Conservation (phyloP, 2,888 invertebrate species). For the Synergus laeviventris region DNA sequence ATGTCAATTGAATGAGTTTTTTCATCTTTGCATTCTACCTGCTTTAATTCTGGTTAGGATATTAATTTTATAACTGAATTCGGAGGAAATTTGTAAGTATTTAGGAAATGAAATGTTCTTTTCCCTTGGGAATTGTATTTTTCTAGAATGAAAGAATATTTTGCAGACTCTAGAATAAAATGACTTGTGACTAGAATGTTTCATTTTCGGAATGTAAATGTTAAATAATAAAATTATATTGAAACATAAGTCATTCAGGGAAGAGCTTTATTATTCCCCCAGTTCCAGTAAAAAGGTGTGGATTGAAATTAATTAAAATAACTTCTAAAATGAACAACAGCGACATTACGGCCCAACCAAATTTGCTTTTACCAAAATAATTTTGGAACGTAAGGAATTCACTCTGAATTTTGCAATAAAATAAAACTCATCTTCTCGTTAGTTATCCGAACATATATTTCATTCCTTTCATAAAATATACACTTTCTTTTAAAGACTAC, state of each 20-base stretch:
- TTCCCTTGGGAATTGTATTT: background rate
- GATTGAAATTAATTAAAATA: no score
- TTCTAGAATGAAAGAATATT: background rate
- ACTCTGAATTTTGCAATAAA: background rate
- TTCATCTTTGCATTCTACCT: background rate
- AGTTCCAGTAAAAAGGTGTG: no score
- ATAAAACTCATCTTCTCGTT: background rate
- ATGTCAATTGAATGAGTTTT: background rate
- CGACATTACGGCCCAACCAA: no score
- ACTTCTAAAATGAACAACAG: no score
- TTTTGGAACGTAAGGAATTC: no score
- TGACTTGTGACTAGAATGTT: background rate
- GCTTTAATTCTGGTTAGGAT: background rate
- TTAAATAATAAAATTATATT: background rate
- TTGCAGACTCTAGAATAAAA: background rate
- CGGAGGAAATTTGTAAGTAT: background rate
- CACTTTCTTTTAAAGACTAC: slow-evolving; percentile 25
- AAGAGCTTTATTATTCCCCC: no score
- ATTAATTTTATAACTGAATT: slow-evolving; percentile 1
- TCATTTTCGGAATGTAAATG: background rate
- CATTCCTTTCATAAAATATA: slow-evolving; percentile 32
- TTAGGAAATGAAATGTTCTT: background rate
- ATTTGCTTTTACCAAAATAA: no score
- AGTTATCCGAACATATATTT: slow-evolving; percentile 29
- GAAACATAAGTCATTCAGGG: no score